phyloP scores from a whole-genome alignment of 2,113 vertebrate genomes.

The Platysteira castanea region DNA sequence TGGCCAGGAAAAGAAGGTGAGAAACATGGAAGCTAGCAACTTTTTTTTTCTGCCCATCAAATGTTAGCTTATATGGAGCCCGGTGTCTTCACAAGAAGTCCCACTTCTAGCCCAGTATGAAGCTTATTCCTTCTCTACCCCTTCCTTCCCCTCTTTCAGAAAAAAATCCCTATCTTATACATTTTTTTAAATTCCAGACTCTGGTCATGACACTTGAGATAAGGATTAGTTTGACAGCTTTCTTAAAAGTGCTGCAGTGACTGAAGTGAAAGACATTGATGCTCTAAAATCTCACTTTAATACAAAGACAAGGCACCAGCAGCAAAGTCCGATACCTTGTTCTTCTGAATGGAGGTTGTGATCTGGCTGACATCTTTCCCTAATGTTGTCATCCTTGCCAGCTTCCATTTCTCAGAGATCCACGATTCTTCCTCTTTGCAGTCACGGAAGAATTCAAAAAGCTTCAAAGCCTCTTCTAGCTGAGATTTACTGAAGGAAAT shows the following conservation, averaged over 20 bases:
- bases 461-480: constrained; percentile 76
- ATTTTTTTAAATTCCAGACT: background rate
- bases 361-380: constrained; percentile 80
- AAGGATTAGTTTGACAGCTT: background rate
- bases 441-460: constrained; percentile 81
- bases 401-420: constrained; percentile 76
- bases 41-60: background rate
- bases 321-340: constrained; percentile 76
- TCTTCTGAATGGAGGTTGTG: constrained; percentile 75
- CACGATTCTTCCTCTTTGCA: constrained; percentile 84
- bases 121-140: background rate
- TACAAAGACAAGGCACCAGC: background rate
- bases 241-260: background rate
- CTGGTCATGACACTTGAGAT: background rate
- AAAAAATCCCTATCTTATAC: background rate
- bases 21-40: background rate
- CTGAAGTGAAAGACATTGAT: background rate
- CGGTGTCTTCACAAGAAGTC: background rate
- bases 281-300: background rate
- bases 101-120: background rate
- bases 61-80: background rate
- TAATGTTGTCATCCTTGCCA: constrained; percentile 63
- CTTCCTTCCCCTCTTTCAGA: background rate
- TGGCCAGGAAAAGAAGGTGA: background rate
- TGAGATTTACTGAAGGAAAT: constrained; percentile 69